Percentiles rank a stretch among this genome's conserved stretches.
Conservation (phyloP, 30 jellyfish, hydroid and myxozoan species). For the Aurelia aurita complex sp. Pacific region DNA sequence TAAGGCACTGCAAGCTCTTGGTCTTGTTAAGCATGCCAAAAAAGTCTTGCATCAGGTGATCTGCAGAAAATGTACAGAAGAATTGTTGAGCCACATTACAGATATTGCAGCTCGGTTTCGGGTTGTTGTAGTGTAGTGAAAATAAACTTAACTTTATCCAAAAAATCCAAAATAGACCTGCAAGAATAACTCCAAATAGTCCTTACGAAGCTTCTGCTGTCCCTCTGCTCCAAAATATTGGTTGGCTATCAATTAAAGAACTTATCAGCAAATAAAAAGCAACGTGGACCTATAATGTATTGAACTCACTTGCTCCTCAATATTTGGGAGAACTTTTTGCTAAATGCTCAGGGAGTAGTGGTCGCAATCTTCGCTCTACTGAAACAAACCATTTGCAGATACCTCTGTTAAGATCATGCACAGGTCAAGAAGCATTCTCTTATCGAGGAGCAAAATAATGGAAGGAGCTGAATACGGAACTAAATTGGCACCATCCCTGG, state of each 20-base stretch:
- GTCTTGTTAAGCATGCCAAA: constrained; percentile 29
- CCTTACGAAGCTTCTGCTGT: neutral
- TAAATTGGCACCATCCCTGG: constrained; percentile 20
- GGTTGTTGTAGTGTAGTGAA: too few relatives aligned
- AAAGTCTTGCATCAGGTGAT: constrained; percentile 1
- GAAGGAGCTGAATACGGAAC: neutral
- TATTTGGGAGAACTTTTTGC: neutral
- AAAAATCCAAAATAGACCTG: neutral
- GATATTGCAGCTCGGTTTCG: too few relatives aligned
- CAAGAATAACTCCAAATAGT: constrained; percentile 20
- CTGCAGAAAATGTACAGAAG: constrained; percentile 15
- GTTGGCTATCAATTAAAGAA: constrained; percentile 20
- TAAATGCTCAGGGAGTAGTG: constrained; percentile 18
- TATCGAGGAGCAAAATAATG: too few relatives aligned
- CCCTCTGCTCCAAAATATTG: constrained; percentile 35
- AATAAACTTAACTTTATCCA: too few relatives aligned
- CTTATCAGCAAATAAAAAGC: constrained; percentile 17
- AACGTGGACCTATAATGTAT: neutral
- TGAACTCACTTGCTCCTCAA: neutral
- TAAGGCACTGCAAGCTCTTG: constrained; percentile 3
- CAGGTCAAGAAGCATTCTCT: too few relatives aligned
- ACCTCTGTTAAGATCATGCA: too few relatives aligned
- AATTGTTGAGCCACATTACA: neutral
- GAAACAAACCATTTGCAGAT: too few relatives aligned
- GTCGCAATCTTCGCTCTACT: neutral